phyloP scores from a whole-genome alignment of 2,797 vertebrate species.

The Tokudaia muenninki region DNA sequence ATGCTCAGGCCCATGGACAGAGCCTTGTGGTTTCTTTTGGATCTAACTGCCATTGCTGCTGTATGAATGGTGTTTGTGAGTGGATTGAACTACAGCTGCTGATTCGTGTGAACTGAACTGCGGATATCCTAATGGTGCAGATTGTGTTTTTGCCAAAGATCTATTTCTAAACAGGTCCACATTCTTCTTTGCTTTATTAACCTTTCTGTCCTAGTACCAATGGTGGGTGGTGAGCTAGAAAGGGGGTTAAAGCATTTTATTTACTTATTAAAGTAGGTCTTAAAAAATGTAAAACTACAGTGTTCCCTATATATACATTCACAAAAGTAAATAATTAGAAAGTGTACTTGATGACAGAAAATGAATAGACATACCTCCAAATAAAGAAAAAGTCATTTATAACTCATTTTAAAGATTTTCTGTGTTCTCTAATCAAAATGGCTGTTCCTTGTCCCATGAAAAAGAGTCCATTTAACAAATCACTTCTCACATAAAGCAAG shows the following conservation, averaged over 20 bases:
- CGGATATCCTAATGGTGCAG: not conserved
- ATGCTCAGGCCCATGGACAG: not conserved
- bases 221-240: not conserved
- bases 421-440: not conserved
- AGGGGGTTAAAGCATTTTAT: not conserved
- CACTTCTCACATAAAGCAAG: not conserved
- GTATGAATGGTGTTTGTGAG: not conserved
- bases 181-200: not conserved
- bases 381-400: no score
- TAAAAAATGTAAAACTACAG: not conserved
- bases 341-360: not conserved
- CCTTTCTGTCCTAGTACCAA: not conserved
- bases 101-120: not conserved
- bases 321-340: not conserved
- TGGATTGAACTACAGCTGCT: not conserved
- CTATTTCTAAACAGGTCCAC: not conserved
- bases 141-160: not conserved
- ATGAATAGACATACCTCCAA: not conserved
- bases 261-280: not conserved
- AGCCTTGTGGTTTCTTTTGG: not conserved
- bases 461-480: not conserved
- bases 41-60: not conserved
- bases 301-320: not conserved
- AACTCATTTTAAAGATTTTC: not conserved
- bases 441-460: not conserved